phyloP scores from a whole-genome alignment of 2,797 vertebrate genomes.

The Chelmon rostratus region DNA sequence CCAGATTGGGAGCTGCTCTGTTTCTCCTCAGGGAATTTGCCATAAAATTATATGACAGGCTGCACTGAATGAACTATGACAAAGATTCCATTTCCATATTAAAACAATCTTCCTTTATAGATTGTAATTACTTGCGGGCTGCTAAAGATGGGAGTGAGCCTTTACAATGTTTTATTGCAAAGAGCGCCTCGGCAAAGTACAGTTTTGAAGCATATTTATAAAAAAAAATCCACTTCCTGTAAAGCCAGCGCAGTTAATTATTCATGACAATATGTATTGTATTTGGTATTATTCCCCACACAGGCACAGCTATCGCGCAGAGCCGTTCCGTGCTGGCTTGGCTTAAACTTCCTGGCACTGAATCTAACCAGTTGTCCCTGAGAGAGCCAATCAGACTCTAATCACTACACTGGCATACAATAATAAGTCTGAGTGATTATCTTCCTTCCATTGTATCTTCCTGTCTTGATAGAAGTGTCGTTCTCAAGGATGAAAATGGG shows the following conservation, averaged over 20 bases:
- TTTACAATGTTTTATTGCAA: conserved; percentile 58
- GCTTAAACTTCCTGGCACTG: conserved; percentile 36
- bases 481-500: conserved; percentile 53
- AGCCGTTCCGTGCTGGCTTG: conserved; percentile 13
- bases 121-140: conserved; percentile 64
- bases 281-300: conserved; percentile 50
- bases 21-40: conserved; percentile 60
- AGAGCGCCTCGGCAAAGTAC: conserved; percentile 28
- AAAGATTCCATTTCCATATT: conserved; percentile 73
- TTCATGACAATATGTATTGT: conserved; percentile 62
- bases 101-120: conserved; percentile 70
- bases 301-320: conserved; percentile 12
- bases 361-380: conserved; percentile 31
- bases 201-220: conserved; percentile 38
- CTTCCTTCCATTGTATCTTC: conserved; percentile 50
- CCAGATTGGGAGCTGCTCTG: conserved; percentile 48
- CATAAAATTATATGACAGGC: conserved; percentile 70
- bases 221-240: conserved; percentile 48
- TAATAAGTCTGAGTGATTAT: conserved; percentile 68
- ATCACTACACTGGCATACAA: conserved; percentile 64
- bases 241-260: conserved; percentile 57
- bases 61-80: conserved; percentile 70
- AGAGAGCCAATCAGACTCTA: conserved; percentile 66
- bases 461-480: conserved; percentile 51
- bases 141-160: conserved; percentile 52